phyloP scores from a whole-genome alignment of 2,113 vertebrate species.

The Meriones unguiculatus region DNA sequence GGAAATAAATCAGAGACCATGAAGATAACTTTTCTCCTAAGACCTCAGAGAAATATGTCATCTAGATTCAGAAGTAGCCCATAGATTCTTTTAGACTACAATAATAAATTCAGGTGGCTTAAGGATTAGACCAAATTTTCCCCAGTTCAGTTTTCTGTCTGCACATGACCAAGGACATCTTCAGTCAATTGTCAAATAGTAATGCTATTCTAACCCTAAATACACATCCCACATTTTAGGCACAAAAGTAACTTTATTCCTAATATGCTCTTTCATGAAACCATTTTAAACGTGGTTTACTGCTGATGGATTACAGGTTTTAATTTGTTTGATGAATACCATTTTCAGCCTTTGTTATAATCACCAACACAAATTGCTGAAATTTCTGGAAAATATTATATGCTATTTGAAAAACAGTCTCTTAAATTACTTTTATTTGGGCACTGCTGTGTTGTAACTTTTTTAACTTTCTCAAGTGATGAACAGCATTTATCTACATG shows the following conservation, averaged over 20 bases:
- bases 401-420: background rate
- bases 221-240: background rate
- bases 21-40: constrained; percentile 63
- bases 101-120: constrained; percentile 79
- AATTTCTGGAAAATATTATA: background rate
- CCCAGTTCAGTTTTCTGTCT: background rate
- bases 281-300: background rate
- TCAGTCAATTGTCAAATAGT: constrained; percentile 10
- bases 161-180: constrained; percentile 9
- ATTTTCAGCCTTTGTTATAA: background rate
- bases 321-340: background rate
- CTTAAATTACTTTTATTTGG: background rate
- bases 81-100: constrained; percentile 65
- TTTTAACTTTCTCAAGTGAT: background rate
- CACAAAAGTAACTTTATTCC: background rate
- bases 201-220: background rate
- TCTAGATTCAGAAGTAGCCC: constrained; percentile 73
- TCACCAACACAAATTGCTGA: background rate
- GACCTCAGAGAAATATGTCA: constrained; percentile 67
- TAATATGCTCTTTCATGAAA: background rate
- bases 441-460: background rate
- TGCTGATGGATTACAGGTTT: background rate
- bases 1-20: constrained; percentile 51
- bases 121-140: constrained; percentile 69
- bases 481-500: background rate